phyloP scores from a whole-genome alignment of 2,797 vertebrate species.

The Danio tinwini region DNA sequence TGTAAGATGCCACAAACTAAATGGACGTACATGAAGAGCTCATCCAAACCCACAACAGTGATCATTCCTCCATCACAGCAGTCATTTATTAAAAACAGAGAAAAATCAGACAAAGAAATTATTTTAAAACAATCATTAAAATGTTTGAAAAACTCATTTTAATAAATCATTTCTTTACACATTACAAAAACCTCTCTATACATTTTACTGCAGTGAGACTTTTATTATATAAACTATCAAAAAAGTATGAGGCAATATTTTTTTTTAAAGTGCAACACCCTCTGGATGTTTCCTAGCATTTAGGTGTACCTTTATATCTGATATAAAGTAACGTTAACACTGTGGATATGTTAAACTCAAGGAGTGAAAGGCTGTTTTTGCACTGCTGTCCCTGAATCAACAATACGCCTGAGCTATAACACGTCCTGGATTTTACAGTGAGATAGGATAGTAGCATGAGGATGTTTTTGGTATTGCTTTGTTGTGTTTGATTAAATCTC shows the following conservation, averaged over 20 bases:
- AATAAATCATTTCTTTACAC: conserved; percentile 28
- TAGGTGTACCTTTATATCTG: not conserved
- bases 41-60: conserved; percentile 15
- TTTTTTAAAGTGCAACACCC: conserved; percentile 32
- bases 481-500: conserved; percentile 66
- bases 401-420: conserved; percentile 42
- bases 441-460: not conserved
- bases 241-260: conserved; percentile 20
- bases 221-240: conserved; percentile 18
- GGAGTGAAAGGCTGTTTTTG: conserved; percentile 2
- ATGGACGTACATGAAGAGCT: conserved; percentile 32
- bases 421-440: not conserved
- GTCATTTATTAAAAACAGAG: conserved; percentile 52
- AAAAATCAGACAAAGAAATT: not conserved
- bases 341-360: conserved; percentile 10
- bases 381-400: conserved; percentile 32
- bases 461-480: conserved; percentile 34
- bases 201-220: too few relatives aligned
- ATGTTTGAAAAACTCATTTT: conserved; percentile 10
- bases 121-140: not conserved
- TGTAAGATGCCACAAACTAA: conserved; percentile 40
- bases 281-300: not conserved
- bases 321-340: conserved; percentile 38
- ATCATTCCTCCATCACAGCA: conserved; percentile 43
- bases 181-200: not conserved